Percentiles rank a stretch among this genome's conserved stretches.
These are phyloP conservation scores for Cephalopachus bancanus DNA, from an alignment of 2,797 vertebrate genomes.

Conservation along the genomic window DNA sequence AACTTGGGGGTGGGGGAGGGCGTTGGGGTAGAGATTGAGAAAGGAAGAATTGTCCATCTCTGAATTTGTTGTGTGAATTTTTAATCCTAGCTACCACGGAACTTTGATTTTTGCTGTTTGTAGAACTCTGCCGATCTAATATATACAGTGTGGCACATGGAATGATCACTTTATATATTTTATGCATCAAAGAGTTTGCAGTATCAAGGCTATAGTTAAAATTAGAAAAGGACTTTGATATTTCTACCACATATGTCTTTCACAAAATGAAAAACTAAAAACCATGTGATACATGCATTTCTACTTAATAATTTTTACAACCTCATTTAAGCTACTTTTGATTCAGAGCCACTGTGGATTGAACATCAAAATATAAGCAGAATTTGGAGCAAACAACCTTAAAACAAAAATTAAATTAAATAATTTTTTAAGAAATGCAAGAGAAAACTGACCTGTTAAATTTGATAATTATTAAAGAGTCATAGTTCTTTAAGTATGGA, in stretches of 20 bases:
- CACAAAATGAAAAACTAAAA: slow-evolving; percentile 47
- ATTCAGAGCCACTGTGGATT: neutral
- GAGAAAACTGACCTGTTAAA: slow-evolving; percentile 31
- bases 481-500: slow-evolving; percentile 6
- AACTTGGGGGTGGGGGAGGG: neutral
- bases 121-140: neutral
- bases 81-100: neutral
- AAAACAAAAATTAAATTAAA: slow-evolving; percentile 39
- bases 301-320: slow-evolving; percentile 56
- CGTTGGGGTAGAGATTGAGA: neutral
- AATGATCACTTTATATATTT: slow-evolving; percentile 55
- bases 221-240: slow-evolving; percentile 34
- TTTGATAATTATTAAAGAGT: slow-evolving; percentile 55
- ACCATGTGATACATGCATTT: neutral
- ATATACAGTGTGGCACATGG: neutral
- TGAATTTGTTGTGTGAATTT: neutral
- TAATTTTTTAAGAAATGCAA: slow-evolving; percentile 47
- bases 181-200: slow-evolving; percentile 33
- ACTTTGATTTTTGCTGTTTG: slow-evolving; percentile 42
- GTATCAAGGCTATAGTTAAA: slow-evolving; percentile 46
- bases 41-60: slow-evolving; percentile 50
- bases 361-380: slow-evolving; percentile 28
- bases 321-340: neutral
- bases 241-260: slow-evolving; percentile 39
- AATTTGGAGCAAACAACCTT: slow-evolving; percentile 44